Percentiles rank a stretch among this genome's conserved stretches.
These are phyloP conservation scores for Metridium senile DNA, from an alignment of 92 coral and sea anemone species.

Conservation along the genomic window DNA sequence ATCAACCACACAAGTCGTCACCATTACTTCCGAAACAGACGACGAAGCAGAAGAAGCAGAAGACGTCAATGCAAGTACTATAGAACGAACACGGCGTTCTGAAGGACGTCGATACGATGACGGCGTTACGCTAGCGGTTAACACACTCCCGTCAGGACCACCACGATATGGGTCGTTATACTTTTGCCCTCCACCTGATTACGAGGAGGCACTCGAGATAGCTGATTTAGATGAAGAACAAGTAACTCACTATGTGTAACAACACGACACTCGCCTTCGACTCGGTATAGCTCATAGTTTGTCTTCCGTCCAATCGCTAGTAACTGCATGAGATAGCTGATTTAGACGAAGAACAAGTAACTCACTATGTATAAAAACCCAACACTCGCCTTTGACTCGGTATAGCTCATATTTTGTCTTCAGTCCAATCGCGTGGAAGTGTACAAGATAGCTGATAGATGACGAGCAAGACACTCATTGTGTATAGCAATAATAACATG, in stretches of 20 bases:
- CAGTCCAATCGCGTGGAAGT: too few species aligned
- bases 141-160: background rate
- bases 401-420: too few species aligned
- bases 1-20: background rate
- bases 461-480: too few species aligned
- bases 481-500: too few species aligned
- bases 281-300: too few species aligned
- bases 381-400: too few species aligned
- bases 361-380: too few species aligned
- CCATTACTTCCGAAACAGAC: constrained; percentile 1
- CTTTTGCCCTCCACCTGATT: constrained; percentile 1
- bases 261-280: too few species aligned
- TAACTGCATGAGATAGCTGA: too few species aligned
- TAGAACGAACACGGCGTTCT: background rate
- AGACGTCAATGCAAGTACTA: background rate
- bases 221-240: background rate
- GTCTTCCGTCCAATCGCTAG: too few species aligned
- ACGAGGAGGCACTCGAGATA: background rate
- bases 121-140: background rate
- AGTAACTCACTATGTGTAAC: background rate
- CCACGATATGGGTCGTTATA: background rate
- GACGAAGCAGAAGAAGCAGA: background rate
- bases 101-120: background rate
- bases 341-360: too few species aligned
- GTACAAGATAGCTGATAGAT: too few species aligned